Evolutionary conservation across 2,797 vertebrate genomes (phyloP), one percentile per base, ranked within the genome.

Genomic region (Poeciliopsis turneri): DNA sequence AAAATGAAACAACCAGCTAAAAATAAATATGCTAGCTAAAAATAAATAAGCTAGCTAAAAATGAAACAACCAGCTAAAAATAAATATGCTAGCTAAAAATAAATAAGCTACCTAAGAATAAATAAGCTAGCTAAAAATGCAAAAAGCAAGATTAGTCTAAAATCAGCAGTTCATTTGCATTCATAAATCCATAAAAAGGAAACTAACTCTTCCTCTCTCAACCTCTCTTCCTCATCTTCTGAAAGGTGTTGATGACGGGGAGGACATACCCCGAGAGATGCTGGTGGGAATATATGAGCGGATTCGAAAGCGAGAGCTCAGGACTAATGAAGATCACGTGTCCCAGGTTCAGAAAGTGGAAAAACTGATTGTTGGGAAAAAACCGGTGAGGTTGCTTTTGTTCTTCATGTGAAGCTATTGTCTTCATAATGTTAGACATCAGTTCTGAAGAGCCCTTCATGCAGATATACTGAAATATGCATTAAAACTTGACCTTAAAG

Each of bases 321-420:
- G 98, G 91, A 99, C 98, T 23, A 99, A 97, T 0, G 98, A 99
- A 94, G 98, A 99, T 94, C 98, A 99, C 0, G 97, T 99, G 77
- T 99, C 98, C 25, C 98, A 99, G 84, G 98, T 99, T 88, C 98
- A 99, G 94, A 99, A 99, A 93, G 98, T 99, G 92, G 98, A 99
- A 88, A 98, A 99, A 82, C 97, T 99, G 88, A 99, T 99, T 7
- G 98, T 99, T 78, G 98, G 98, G 64, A 99, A 99, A 86, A 99
- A 99, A 93, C 98, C 97, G 73, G 98, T 99, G 93, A 85, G 97
- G 95, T 64, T 79, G 41, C 72, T 64, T 55, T 72, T 74, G 51
- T 57, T 77, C 78, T 87, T 39, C 66, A 83, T 84, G 78, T 77
- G 83, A 82, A 72, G 74, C 59, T 30, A 49, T 79, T 80, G 75